A percentile compares a stretch with the other conserved stretches of the same genome.
Conservation (phyloP, 2,113 vertebrate species). For the Bujurquina vittata region DNA sequence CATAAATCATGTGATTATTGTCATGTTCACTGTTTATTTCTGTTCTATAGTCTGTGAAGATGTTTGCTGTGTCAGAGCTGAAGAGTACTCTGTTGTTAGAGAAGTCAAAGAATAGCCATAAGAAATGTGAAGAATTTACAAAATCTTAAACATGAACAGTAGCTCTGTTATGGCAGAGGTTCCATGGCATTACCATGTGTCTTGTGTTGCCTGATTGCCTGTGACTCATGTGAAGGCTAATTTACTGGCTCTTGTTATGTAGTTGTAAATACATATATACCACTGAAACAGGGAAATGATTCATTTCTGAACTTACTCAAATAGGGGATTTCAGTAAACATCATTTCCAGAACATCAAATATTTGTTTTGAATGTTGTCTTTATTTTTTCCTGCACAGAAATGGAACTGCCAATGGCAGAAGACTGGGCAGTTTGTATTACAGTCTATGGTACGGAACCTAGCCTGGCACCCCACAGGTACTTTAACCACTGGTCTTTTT, state of each 20-base stretch:
- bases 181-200: background rate
- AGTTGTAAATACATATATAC: slow-evolving; percentile 34
- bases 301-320: background rate
- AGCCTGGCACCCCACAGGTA: slow-evolving; percentile 96
- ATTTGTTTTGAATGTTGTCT: background rate
- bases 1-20: background rate
- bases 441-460: slow-evolving; percentile 88
- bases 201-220: slow-evolving; percentile 30
- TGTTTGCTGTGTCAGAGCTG: background rate
- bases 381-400: slow-evolving; percentile 74
- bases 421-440: slow-evolving; percentile 90
- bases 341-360: background rate
- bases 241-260: slow-evolving; percentile 16
- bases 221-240: slow-evolving; percentile 26
- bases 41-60: background rate
- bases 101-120: slow-evolving; percentile 2
- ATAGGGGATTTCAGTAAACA: background rate
- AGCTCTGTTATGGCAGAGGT: slow-evolving; percentile 15
- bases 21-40: background rate
- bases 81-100: background rate
- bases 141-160: background rate
- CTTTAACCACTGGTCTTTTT: background rate
- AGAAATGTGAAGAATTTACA: slow-evolving; percentile 8
- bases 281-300: background rate
- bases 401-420: slow-evolving; percentile 92